These are phyloP conservation scores for Dromas ardeola DNA, from an alignment of 2,113 vertebrate genomes.

Conservation along the genomic window DNA sequence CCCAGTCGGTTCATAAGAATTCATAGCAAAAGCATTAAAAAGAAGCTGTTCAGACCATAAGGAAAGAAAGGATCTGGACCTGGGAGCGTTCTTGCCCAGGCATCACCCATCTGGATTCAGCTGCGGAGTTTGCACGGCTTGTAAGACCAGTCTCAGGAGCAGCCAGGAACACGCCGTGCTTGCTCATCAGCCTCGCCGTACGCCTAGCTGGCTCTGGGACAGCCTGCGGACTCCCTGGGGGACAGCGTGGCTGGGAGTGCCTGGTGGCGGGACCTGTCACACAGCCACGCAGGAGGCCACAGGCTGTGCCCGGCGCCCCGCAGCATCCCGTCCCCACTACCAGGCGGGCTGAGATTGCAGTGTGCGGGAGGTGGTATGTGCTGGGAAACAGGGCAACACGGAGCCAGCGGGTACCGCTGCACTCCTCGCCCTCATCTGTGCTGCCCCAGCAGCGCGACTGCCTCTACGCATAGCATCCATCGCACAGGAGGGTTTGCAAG, in stretches of 20 bases:
- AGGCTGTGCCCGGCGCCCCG: background rate
- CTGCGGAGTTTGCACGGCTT: accelerated
- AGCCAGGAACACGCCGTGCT: background rate
- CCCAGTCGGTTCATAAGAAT: background rate
- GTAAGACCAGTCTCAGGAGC: background rate
- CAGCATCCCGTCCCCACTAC: accelerated
- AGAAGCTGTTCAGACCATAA: background rate
- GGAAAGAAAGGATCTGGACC: background rate
- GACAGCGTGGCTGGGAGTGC: background rate
- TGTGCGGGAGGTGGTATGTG: accelerated
- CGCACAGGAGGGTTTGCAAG: background rate
- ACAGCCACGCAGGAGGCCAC: background rate
- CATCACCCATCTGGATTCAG: background rate
- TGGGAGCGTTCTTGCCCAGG: background rate
- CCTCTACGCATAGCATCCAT: accelerated
- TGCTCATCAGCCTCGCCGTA: background rate
- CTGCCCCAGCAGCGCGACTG: background rate
- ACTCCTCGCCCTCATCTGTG: accelerated
- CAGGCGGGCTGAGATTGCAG: background rate
- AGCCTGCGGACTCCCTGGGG: background rate
- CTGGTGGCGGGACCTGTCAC: background rate
- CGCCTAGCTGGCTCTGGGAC: background rate
- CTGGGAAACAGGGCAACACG: background rate
- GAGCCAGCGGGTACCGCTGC: background rate
- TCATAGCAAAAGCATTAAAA: background rate